Evolutionary conservation across 2,113 vertebrate species (phyloP).

Genomic region (Ursus arctos): DNA sequence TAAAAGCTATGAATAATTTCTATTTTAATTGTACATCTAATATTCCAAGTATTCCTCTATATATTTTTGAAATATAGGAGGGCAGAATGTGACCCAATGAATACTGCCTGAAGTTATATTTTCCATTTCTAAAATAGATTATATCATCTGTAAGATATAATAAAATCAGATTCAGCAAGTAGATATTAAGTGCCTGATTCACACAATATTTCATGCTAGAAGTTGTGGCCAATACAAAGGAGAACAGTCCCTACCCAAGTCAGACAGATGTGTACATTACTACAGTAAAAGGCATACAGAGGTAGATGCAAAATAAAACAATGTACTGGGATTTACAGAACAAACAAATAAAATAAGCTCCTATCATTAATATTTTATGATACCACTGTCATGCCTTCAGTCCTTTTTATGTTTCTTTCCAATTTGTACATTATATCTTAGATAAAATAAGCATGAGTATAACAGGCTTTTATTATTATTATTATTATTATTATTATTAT

Average conservation of each 20-base stretch:
- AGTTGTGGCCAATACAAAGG: background rate
- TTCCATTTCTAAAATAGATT: conserved; percentile 5
- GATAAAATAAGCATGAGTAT: background rate
- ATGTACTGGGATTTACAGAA: background rate
- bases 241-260: background rate
- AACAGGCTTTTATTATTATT: background rate
- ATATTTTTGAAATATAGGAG: background rate
- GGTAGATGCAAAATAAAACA: background rate
- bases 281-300: background rate
- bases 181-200: background rate
- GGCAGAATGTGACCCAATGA: background rate
- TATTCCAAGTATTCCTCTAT: background rate
- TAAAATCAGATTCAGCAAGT: background rate
- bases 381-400: background rate
- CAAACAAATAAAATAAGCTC: background rate
- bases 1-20: background rate
- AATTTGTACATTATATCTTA: background rate
- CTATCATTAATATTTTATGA: background rate
- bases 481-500: no score
- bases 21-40: background rate
- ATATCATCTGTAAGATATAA: background rate
- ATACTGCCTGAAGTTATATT: background rate
- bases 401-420: background rate
- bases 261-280: background rate
- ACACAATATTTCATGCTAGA: background rate